Base-by-base conservation (phyloP, 2,113 vertebrate species). In the Sorex fumeus region DNA sequence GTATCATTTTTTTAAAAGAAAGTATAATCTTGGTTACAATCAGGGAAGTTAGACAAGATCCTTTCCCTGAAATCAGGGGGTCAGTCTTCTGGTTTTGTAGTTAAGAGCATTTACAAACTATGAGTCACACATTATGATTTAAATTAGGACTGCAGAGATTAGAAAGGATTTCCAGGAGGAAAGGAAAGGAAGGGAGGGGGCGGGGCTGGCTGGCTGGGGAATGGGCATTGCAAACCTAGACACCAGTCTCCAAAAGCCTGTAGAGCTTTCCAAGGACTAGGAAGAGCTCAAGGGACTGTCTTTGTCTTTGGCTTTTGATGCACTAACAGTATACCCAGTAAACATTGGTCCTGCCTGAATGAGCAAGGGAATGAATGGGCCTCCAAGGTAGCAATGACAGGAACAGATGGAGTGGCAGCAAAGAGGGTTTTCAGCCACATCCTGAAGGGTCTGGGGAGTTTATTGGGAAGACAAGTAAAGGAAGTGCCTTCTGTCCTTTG, bases 181-280 rank as follows among this genome's bases (percentile, higher is more conserved):
- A 15, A 1, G 2, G 9, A 7, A 4, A 27, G 43, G 8, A 10
- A 13, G 11, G 13, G 8, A 45, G 23, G 2, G 19, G 25, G 4
- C 4, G 6, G 4, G 9, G 3, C 13, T 0, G 10, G 3, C 13
- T 0, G 10, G 9, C 53, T 53, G 53, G 53, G 53, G 13, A 53
- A 40, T 40, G 40, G 40, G 40, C 40, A 4, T 53, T 53, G 9
- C 53, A 53, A 53, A 13, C 53, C 53, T 53, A 16, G 66, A 16
- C 3, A 32, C 28, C 2, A 5, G 12, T n/a, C 12, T n/a, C 28
- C 66, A 67, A 32, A 53, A 76, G 16, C 18, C 13, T 50, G 40
- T 19, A 57, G n/a, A 67, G 47, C 32, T 18, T 8, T 18, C 18
- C 45, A 28, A 67, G 12, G 40, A 11, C 18, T 12, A 3, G 0